Percentiles rank a stretch among this genome's conserved stretches.
phyloP scores from a whole-genome alignment of 2,888 invertebrate genomes.

The Lasioglossum oenotherae region DNA sequence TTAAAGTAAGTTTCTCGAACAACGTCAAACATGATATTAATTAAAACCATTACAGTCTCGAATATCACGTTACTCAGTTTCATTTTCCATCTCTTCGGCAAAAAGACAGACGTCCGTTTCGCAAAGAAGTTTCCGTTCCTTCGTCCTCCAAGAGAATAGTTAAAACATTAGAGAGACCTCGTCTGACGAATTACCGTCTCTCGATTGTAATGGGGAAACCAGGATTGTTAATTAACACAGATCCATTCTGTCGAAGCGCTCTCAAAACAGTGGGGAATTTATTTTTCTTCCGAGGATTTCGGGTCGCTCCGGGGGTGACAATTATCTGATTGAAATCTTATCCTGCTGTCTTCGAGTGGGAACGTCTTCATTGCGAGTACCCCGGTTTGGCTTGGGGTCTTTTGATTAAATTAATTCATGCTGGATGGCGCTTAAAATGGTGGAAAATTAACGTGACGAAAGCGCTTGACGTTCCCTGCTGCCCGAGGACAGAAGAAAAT shows the following conservation, averaged over 20 bases:
- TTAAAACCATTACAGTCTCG: neutral
- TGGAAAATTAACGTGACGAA: slow-evolving; percentile 37
- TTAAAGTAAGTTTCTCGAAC: neutral
- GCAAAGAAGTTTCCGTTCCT: neutral
- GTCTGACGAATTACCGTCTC: slow-evolving; percentile 14
- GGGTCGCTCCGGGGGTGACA: slow-evolving; percentile 31
- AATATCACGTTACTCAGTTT: neutral
- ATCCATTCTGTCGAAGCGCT: slow-evolving; percentile 34
- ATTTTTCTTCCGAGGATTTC: slow-evolving; percentile 14
- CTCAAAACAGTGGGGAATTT: slow-evolving; percentile 33
- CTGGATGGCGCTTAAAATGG: slow-evolving; percentile 27
- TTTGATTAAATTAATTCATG: slow-evolving; percentile 64
- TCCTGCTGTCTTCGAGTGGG: slow-evolving; percentile 33
- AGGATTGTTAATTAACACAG: slow-evolving; percentile 31
- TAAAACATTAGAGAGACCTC: neutral
- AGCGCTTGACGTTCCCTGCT: neutral
- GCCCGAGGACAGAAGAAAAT: neutral
- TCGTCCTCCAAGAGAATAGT: neutral
- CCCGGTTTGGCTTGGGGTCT: slow-evolving; percentile 22
- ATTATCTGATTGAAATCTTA: slow-evolving; percentile 63
- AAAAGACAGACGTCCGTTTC: neutral
- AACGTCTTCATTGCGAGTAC: neutral
- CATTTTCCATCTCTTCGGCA: neutral
- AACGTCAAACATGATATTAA: slow-evolving; percentile 1
- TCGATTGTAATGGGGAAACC: neutral